A percentile compares a stretch with the other conserved stretches of the same genome.
Conservation (phyloP, 2,113 vertebrate species). For the Coregonus clupeaformis region DNA sequence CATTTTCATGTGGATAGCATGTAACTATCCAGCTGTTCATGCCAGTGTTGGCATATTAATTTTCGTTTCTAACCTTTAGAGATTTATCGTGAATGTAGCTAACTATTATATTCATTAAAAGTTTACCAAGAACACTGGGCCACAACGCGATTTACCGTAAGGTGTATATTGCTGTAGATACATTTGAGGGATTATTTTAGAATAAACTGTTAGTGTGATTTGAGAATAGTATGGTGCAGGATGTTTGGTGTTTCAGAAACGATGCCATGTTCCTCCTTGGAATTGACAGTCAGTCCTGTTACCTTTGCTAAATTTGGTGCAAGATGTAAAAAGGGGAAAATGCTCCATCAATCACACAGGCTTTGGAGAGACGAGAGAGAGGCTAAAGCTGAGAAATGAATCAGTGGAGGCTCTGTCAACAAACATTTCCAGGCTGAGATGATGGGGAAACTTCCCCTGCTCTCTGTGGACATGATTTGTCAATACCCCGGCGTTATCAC, state of each 20-base stretch:
- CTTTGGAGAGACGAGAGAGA: slow-evolving; percentile 7
- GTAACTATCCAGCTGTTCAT: neutral
- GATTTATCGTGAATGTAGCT: too few relatives aligned
- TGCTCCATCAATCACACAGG: slow-evolving; percentile 61
- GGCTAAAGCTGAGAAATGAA: slow-evolving; percentile 60
- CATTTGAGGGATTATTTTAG: neutral
- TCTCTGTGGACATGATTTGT: slow-evolving; percentile 64
- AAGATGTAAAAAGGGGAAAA: slow-evolving; percentile 60
- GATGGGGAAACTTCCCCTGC: slow-evolving; percentile 56
- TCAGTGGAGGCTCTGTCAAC: slow-evolving; percentile 52
- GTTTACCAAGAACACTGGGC: too few relatives aligned
- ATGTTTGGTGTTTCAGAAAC: too few relatives aligned
- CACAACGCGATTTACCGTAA: too few relatives aligned
- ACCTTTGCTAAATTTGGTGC: slow-evolving; percentile 62
- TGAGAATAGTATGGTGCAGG: too few relatives aligned
- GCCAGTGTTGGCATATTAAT: neutral
- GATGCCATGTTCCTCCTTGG: slow-evolving; percentile 45
- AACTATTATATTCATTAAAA: too few relatives aligned
- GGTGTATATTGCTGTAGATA: too few relatives aligned
- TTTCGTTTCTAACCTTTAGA: neutral
- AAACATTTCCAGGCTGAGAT: slow-evolving; percentile 60
- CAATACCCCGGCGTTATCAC: slow-evolving; percentile 43
- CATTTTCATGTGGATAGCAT: slow-evolving; percentile 14
- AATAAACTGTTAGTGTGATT: neutral
- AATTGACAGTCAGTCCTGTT: slow-evolving; percentile 56